Conservation (phyloP, 37 sponge, comb jelly and placozoan species). For the Geodia barretti region DNA sequence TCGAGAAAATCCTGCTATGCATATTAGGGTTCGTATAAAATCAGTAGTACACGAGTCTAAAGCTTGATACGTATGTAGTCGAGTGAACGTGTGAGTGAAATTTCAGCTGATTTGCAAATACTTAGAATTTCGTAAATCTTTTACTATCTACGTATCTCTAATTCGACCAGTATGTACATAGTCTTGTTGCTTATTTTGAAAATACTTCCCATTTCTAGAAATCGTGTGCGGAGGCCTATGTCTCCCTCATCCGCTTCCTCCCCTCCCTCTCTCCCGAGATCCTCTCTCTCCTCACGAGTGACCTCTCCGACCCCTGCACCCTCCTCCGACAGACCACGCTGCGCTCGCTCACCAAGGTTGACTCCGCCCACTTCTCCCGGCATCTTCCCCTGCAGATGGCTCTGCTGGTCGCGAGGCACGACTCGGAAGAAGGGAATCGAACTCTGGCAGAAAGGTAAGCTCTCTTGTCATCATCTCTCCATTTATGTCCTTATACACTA, state of each 20-base stretch:
- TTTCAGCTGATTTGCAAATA: too few relatives aligned
- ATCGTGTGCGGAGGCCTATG: conserved; percentile 18
- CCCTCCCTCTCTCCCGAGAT: not conserved
- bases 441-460: conserved; percentile 41
- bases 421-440: conserved; percentile 44
- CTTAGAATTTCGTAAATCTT: too few relatives aligned
- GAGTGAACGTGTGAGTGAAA: too few relatives aligned
- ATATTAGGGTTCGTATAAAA: too few relatives aligned
- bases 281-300: conserved; percentile 7
- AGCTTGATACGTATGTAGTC: too few relatives aligned
- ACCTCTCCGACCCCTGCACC: conserved; percentile 7
- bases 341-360: not conserved
- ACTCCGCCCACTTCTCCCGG: not conserved
- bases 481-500: too few relatives aligned
- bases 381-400: conserved; percentile 36
- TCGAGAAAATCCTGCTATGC: too few relatives aligned
- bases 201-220: conserved; percentile 19
- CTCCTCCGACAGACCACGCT: conserved; percentile 38
- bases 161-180: too few relatives aligned
- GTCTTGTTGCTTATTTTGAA: too few relatives aligned
- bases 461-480: not conserved
- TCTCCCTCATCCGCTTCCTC: conserved; percentile 5
- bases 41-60: too few relatives aligned
- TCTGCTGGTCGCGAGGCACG: conserved; percentile 37
- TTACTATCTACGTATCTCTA: too few relatives aligned